Evolutionary conservation across 2,888 invertebrate genomes (phyloP).

Genomic region (Smittia sp.): DNA sequence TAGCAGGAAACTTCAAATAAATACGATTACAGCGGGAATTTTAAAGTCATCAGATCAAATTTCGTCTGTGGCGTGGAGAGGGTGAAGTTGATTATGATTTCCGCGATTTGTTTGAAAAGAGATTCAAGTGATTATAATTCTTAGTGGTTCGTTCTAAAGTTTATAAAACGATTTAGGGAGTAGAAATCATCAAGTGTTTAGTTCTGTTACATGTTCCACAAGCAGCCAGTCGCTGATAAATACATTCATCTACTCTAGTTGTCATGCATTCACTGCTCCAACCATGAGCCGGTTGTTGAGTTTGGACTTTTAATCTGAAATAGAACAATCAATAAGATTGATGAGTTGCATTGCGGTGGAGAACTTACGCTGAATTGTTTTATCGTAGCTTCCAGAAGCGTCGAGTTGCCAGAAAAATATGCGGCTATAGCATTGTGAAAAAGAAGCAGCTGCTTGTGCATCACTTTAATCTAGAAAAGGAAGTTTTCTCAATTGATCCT

Average conservation of each 20-base stretch:
- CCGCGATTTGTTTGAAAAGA: too few relatives aligned
- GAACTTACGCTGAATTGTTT: constrained; percentile 81
- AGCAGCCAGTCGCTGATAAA: constrained; percentile 21
- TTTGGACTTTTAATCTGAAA: constrained; percentile 66
- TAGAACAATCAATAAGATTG: constrained; percentile 19
- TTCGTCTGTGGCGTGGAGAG: too few relatives aligned
- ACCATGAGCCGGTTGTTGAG: constrained; percentile 73
- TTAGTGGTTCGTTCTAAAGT: too few relatives aligned
- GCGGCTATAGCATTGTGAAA: constrained; percentile 97
- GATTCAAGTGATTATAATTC: too few relatives aligned
- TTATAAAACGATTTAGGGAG: too few relatives aligned
- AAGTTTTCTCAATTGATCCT: constrained; percentile 17
- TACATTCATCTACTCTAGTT: neutral
- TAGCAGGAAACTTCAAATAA: neutral
- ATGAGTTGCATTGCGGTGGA: neutral
- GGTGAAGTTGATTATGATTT: neutral
- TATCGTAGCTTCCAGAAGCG: constrained; percentile 86
- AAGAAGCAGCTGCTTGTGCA: constrained; percentile 94
- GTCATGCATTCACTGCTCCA: constrained; percentile 62
- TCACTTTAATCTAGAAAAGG: constrained; percentile 84
- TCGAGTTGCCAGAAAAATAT: constrained; percentile 95
- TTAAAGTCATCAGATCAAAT: too few relatives aligned
- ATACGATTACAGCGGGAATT: neutral
- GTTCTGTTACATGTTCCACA: neutral
- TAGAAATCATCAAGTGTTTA: neutral